phyloP scores from a whole-genome alignment of 2,113 vertebrate species.

The Lepidothrix coronata region DNA sequence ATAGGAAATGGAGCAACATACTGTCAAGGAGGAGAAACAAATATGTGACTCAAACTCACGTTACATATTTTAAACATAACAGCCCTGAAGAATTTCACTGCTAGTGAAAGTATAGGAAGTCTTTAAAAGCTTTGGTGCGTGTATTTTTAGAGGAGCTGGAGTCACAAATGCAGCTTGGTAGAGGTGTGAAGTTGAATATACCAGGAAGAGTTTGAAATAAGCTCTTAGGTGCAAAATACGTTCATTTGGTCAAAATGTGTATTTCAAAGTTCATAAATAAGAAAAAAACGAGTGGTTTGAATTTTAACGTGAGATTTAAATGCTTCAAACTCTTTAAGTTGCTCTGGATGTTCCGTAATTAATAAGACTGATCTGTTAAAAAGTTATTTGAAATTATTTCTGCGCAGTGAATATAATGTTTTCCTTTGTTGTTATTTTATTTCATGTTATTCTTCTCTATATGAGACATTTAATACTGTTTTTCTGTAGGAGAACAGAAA shows the following conservation, averaged over 20 bases:
- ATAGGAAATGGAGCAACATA: slow-evolving; percentile 48
- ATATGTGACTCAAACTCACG: neutral
- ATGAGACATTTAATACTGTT: neutral
- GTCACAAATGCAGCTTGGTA: neutral
- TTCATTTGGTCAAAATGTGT: neutral
- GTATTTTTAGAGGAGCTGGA: neutral
- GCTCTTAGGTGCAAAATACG: neutral
- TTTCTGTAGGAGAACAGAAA: neutral
- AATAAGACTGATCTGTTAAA: neutral
- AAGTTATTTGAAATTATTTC: neutral
- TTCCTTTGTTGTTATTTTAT: neutral
- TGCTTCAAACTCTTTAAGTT: neutral
- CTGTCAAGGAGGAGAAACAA: slow-evolving; percentile 28
- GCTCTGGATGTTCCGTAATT: neutral
- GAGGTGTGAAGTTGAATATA: neutral
- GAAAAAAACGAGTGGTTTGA: neutral
- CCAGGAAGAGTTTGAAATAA: neutral
- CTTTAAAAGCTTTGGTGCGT: neutral
- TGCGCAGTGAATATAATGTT: neutral
- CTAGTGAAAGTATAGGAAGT: slow-evolving; percentile 39
- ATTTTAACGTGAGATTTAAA: neutral
- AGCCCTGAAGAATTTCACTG: slow-evolving; percentile 35
- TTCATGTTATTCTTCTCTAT: neutral
- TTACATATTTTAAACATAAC: neutral
- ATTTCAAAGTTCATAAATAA: neutral